Conservation (phyloP, 2,797 vertebrate genomes). For the Enteromius paludinosus region DNA sequence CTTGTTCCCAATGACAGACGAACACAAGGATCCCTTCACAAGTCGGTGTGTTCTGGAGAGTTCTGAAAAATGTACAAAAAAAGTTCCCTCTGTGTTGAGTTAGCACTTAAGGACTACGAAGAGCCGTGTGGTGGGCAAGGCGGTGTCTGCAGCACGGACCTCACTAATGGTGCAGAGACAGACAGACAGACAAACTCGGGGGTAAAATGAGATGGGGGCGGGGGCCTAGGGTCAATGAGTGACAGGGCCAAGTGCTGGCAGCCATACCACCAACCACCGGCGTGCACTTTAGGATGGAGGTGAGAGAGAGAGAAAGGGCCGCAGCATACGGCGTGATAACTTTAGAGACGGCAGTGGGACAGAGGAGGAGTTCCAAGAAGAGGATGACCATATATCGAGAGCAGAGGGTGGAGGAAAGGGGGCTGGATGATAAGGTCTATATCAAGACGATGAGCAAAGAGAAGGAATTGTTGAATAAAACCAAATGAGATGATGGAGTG, state of each 20-base stretch:
- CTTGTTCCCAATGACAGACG: conserved; percentile 66
- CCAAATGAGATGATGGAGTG: conserved; percentile 40
- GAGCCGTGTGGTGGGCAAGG: conserved; percentile 71
- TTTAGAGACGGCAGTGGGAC: conserved; percentile 63
- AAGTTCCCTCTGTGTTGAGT: conserved; percentile 61
- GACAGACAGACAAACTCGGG: conserved; percentile 79
- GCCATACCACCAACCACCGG: conserved; percentile 69
- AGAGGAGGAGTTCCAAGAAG: conserved; percentile 46
- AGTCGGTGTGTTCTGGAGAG: conserved; percentile 59
- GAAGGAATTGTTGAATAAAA: conserved; percentile 45
- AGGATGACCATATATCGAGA: conserved; percentile 65
- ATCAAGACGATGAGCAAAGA: conserved; percentile 54
- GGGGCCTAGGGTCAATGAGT: conserved; percentile 71
- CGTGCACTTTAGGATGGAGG: conserved; percentile 68
- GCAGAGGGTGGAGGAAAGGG: conserved; percentile 50
- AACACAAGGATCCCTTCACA: conserved; percentile 65
- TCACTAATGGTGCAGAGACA: conserved; percentile 76
- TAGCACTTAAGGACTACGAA: conserved; percentile 64
- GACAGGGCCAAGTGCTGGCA: conserved; percentile 81
- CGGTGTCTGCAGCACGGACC: conserved; percentile 73
- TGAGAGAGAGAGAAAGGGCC: conserved; percentile 47
- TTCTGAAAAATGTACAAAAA: conserved; percentile 52
- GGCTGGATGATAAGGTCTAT: conserved; percentile 48
- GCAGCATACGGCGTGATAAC: conserved; percentile 67
- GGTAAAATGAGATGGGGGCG: conserved; percentile 77